phyloP scores from a whole-genome alignment of 2,888 invertebrate genomes.

The Stegana nigrithorax region DNA sequence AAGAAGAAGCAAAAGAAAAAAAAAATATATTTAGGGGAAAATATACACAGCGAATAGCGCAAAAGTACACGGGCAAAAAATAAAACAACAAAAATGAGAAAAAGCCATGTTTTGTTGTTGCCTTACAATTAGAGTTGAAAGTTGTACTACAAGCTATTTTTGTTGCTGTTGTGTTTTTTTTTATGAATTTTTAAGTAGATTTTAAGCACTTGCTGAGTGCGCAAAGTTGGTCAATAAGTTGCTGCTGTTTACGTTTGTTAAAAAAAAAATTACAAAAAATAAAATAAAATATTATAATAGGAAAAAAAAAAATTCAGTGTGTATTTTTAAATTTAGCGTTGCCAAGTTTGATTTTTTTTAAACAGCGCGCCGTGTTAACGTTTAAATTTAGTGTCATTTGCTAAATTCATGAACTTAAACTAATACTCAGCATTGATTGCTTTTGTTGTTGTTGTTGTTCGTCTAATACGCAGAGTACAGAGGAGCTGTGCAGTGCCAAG shows the following conservation, averaged over 20 bases:
- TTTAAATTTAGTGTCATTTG: neutral
- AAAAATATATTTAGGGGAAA: neutral
- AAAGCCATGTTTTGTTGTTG: neutral
- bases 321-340: too few relatives aligned
- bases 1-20: neutral
- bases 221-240: neutral
- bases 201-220: constrained; percentile 3
- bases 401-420: neutral
- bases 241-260: neutral
- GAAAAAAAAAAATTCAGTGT: too few relatives aligned
- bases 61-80: too few relatives aligned
- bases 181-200: constrained; percentile 1
- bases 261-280: neutral
- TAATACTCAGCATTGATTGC: too few relatives aligned
- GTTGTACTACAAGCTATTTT: neutral
- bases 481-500: too few relatives aligned
- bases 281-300: too few relatives aligned
- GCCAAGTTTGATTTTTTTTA: neutral
- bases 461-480: too few relatives aligned
- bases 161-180: neutral
- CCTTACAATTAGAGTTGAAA: constrained; percentile 9
- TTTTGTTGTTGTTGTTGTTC: too few relatives aligned
- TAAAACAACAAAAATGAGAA: neutral
- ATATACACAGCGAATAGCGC: too few relatives aligned
- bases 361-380: too few relatives aligned